Conservation (phyloP, 2,797 vertebrate species). For the Vipera latastei region DNA sequence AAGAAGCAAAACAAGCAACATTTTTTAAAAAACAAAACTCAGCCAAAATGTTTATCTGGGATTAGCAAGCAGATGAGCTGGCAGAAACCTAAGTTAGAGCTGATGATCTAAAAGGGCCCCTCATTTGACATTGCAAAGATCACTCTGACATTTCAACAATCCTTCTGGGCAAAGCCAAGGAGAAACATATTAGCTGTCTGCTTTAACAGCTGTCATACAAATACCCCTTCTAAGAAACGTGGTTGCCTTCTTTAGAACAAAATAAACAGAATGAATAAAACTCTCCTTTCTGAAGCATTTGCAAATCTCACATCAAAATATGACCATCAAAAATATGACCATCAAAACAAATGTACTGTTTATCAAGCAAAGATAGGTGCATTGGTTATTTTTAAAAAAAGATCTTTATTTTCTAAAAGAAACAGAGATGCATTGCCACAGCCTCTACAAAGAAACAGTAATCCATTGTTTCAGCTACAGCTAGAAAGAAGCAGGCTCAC, state of each 20-base stretch:
- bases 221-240: slow-evolving; percentile 6
- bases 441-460: neutral
- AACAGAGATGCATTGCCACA: neutral
- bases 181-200: neutral
- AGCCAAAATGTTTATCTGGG: neutral
- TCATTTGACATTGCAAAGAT: slow-evolving; percentile 15
- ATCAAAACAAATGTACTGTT: neutral
- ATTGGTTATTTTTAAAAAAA: neutral
- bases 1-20: neutral
- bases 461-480: neutral
- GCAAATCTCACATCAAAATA: neutral
- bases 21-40: neutral
- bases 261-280: slow-evolving; percentile 46
- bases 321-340: neutral
- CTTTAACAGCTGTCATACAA: neutral
- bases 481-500: neutral
- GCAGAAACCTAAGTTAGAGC: neutral
- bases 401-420: slow-evolving; percentile 29
- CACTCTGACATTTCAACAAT: neutral
- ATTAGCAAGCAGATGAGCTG: neutral
- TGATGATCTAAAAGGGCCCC: neutral
- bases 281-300: slow-evolving; percentile 28
- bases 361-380: neutral
- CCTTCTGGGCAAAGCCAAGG: neutral
- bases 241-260: slow-evolving; percentile 34